These are phyloP conservation scores for Heliconius eleuchia DNA, from an alignment of 1,140 invertebrate genomes.

Conservation along the genomic window DNA sequence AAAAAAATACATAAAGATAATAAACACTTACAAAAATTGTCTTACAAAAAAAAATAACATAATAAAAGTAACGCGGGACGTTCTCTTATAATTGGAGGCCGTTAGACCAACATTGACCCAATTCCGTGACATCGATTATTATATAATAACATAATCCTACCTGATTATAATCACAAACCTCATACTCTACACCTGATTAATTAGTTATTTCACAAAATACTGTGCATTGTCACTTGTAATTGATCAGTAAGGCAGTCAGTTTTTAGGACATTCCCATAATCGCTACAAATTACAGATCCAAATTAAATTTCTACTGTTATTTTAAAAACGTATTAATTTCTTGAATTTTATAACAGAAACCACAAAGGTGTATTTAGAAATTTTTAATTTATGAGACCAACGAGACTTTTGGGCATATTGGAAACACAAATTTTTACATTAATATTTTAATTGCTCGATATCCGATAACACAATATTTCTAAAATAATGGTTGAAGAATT, in stretches of 20 bases:
- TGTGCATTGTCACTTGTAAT: background rate
- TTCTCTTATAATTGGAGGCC: slow-evolving; percentile 3
- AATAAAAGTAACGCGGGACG: background rate
- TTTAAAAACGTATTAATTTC: background rate
- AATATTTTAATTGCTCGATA: too few species aligned
- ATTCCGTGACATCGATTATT: background rate
- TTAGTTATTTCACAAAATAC: background rate
- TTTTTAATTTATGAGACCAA: too few species aligned
- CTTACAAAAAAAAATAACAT: background rate
- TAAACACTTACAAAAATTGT: background rate
- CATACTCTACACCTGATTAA: background rate
- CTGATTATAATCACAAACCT: background rate
- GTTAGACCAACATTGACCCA: background rate
- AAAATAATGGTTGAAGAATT: background rate
- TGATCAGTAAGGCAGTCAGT: background rate
- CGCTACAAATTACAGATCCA: background rate
- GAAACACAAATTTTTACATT: too few species aligned
- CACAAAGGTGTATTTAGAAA: background rate
- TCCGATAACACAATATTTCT: background rate
- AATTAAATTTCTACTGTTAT: too few species aligned
- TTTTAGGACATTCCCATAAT: background rate
- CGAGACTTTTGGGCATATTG: too few species aligned
- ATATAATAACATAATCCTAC: background rate
- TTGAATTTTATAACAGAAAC: background rate
- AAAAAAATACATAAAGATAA: background rate